Percentiles rank a stretch among this genome's conserved stretches.
phyloP scores from a whole-genome alignment of 2,113 vertebrate species.

The Seriola aureovittata region DNA sequence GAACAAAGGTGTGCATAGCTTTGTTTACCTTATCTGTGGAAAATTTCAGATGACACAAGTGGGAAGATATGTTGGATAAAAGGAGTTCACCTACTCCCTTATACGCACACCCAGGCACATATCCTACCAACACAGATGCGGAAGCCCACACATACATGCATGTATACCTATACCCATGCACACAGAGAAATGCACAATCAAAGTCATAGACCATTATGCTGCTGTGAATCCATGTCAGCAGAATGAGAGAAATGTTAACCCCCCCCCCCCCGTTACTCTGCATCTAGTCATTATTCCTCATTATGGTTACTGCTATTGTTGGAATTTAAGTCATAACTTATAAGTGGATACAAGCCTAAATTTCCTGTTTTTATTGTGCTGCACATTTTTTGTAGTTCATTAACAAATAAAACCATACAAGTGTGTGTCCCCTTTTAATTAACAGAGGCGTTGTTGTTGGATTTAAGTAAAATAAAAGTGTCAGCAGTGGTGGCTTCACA shows the following conservation, averaged over 20 bases:
- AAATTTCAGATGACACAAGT: constrained; percentile 32
- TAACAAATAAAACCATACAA: constrained; percentile 19
- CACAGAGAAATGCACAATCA: neutral
- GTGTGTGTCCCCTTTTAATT: constrained; percentile 21
- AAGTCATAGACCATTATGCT: neutral
- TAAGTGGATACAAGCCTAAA: no score
- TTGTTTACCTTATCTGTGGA: constrained; percentile 57
- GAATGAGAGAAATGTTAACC: neutral
- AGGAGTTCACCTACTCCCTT: constrained; percentile 34
- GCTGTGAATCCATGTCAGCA: neutral
- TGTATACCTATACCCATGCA: neutral
- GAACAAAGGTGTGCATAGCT: constrained; percentile 24
- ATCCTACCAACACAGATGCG: constrained; percentile 11
- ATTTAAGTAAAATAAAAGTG: constrained; percentile 25
- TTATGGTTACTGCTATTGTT: neutral
- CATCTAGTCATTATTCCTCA: neutral
- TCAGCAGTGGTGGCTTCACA: neutral
- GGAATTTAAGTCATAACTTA: no score
- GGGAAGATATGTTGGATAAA: constrained; percentile 44
- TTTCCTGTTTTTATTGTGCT: neutral
- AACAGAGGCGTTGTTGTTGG: constrained; percentile 2
- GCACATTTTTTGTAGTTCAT: constrained; percentile 18
- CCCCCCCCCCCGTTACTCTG: neutral
- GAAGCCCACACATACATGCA: neutral
- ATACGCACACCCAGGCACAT: constrained; percentile 15